Percentiles rank a stretch among this genome's conserved stretches.
Evolutionary conservation across 2,888 invertebrate genomes (phyloP).

Genomic region (Timema cristinae): DNA sequence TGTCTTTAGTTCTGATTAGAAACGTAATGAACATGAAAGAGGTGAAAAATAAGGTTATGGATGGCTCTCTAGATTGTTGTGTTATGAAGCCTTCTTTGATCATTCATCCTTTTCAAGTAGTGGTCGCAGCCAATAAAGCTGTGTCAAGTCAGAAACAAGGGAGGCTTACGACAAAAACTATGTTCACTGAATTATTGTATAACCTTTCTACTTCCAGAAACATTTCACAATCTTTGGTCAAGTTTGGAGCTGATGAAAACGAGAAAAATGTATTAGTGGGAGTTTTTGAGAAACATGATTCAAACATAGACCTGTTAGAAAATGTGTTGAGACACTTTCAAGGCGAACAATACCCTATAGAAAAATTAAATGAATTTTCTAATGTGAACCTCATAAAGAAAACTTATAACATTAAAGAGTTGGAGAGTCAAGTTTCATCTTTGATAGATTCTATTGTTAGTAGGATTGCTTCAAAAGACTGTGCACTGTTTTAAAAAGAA

Average conservation of each 20-base stretch:
- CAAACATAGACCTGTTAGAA: slow-evolving; percentile 34
- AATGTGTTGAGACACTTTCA: slow-evolving; percentile 50
- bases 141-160: slow-evolving; percentile 48
- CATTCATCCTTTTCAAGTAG: slow-evolving; percentile 57
- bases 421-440: slow-evolving; percentile 45
- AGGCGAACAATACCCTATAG: slow-evolving; percentile 52
- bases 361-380: slow-evolving; percentile 47
- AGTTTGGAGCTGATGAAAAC: slow-evolving; percentile 57
- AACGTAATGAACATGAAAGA: slow-evolving; percentile 56
- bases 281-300: slow-evolving; percentile 42
- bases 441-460: slow-evolving; percentile 60
- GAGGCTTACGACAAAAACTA: slow-evolving; percentile 55
- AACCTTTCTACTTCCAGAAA: slow-evolving; percentile 65
- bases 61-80: slow-evolving; percentile 56
- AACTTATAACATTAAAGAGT: slow-evolving; percentile 56
- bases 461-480: slow-evolving; percentile 61
- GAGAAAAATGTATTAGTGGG: slow-evolving; percentile 49
- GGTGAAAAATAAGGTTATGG: slow-evolving; percentile 53
- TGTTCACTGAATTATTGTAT: slow-evolving; percentile 63
- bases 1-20: slow-evolving; percentile 39
- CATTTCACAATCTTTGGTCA: slow-evolving; percentile 62
- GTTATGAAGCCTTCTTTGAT: slow-evolving; percentile 59
- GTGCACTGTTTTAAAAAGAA: too few species aligned
- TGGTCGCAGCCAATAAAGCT: slow-evolving; percentile 65
- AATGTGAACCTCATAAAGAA: slow-evolving; percentile 53